Conservation (phyloP, 2,113 vertebrate species). For the Eubucco bourcierii region DNA sequence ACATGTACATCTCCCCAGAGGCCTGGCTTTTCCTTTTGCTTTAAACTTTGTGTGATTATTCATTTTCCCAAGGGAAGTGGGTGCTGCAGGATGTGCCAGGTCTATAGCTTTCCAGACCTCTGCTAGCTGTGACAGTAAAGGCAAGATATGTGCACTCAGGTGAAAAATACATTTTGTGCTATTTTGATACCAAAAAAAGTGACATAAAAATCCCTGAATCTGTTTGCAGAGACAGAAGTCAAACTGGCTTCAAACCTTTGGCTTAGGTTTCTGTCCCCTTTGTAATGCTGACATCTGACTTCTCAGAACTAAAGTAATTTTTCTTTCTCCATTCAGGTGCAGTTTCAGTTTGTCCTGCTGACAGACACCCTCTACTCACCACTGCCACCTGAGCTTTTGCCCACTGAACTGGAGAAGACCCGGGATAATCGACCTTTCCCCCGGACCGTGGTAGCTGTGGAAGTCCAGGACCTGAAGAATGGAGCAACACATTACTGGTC, state of each 20-base stretch:
- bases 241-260: neutral
- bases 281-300: neutral
- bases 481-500: conserved; percentile 98
- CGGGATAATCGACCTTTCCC: conserved; percentile 85
- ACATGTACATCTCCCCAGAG: neutral
- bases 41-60: neutral
- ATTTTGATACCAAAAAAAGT: neutral
- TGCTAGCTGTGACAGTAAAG: neutral
- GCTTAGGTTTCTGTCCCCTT: neutral
- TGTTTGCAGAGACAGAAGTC: neutral
- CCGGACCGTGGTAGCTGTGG: conserved; percentile 93
- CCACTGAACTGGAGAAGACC: conserved; percentile 82
- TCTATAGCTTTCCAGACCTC: neutral
- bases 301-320: neutral
- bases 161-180: neutral
- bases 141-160: neutral
- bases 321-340: conserved; percentile 77
- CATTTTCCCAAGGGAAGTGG: neutral
- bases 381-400: conserved; percentile 88
- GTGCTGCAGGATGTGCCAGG: neutral
- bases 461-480: conserved; percentile 97
- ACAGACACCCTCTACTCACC: conserved; percentile 96
- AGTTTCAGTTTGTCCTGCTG: conserved; percentile 96
- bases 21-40: neutral
- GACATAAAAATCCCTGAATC: neutral